These are phyloP conservation scores for Chrosomus eos DNA, from an alignment of 2,797 vertebrate genomes.

Conservation along the genomic window DNA sequence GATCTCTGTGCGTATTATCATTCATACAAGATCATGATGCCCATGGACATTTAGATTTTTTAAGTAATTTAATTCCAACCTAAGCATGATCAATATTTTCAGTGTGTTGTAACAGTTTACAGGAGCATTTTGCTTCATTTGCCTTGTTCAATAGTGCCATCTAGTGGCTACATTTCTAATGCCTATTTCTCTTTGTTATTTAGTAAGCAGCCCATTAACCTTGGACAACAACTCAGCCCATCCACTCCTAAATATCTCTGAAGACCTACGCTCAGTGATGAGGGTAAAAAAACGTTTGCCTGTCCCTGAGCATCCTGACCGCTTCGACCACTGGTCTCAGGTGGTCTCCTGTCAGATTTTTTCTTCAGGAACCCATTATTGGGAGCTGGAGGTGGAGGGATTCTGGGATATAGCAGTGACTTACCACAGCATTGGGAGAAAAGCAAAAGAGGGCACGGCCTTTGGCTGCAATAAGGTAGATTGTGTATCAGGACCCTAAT, in stretches of 20 bases:
- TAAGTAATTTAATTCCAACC: background rate
- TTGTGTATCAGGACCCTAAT: background rate
- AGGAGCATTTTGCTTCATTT: background rate
- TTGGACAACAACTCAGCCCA: conserved; percentile 77
- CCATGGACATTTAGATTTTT: background rate
- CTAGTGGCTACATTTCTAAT: conserved; percentile 28
- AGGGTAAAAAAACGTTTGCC: conserved; percentile 68
- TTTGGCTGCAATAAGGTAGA: conserved; percentile 79
- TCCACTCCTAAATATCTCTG: conserved; percentile 74
- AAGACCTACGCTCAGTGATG: conserved; percentile 70
- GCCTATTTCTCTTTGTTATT: background rate
- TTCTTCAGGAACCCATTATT: conserved; percentile 77
- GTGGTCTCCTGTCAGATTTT: conserved; percentile 72
- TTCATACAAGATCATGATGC: background rate
- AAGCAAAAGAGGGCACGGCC: conserved; percentile 76
- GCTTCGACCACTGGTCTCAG: conserved; percentile 81
- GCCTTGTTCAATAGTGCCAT: conserved; percentile 12
- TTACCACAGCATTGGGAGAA: conserved; percentile 73
- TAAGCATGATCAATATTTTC: background rate
- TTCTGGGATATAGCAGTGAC: conserved; percentile 80
- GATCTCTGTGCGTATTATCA: conserved; percentile 72
- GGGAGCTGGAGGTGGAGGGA: conserved; percentile 78
- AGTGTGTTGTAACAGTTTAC: background rate
- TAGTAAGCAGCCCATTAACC: conserved; percentile 74
- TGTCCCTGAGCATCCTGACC: conserved; percentile 67